These are phyloP conservation scores for Cyprinodon variegatus DNA, from an alignment of 2,113 vertebrate genomes.

Conservation along the genomic window DNA sequence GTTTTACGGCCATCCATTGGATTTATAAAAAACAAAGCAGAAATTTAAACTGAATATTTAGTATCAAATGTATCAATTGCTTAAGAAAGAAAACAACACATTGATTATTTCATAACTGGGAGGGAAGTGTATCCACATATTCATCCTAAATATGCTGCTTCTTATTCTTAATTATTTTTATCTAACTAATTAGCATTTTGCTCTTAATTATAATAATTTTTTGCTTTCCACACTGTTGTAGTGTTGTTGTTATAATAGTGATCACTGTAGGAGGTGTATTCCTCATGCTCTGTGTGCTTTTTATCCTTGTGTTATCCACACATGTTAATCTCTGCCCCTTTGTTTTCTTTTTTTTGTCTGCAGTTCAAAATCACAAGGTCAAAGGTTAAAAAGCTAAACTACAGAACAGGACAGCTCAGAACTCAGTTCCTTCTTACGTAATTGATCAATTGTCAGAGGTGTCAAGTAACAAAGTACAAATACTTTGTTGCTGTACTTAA, in stretches of 20 bases:
- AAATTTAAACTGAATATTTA: neutral
- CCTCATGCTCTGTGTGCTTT: neutral
- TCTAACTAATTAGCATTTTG: neutral
- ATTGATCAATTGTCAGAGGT: too few species aligned
- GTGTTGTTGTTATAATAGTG: neutral
- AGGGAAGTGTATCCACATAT: too few species aligned
- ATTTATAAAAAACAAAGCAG: neutral
- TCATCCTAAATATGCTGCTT: neutral
- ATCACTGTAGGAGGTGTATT: neutral
- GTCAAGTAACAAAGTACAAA: too few species aligned
- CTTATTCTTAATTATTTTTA: too few species aligned
- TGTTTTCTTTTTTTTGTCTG: too few species aligned
- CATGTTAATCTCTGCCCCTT: too few species aligned
- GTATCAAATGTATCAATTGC: neutral
- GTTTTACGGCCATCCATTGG: neutral
- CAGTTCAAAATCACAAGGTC: neutral
- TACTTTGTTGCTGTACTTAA: too few species aligned
- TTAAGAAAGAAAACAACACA: too few species aligned
- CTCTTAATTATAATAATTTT: neutral
- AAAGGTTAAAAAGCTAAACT: neutral
- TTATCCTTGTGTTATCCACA: neutral
- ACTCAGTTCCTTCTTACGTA: too few species aligned
- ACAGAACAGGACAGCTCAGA: too few species aligned
- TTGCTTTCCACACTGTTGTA: neutral
- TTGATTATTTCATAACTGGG: too few species aligned